Percentiles rank a stretch among this genome's conserved stretches.
phyloP scores from a whole-genome alignment of 2,888 invertebrate genomes.

The Ochropleura plecta region DNA sequence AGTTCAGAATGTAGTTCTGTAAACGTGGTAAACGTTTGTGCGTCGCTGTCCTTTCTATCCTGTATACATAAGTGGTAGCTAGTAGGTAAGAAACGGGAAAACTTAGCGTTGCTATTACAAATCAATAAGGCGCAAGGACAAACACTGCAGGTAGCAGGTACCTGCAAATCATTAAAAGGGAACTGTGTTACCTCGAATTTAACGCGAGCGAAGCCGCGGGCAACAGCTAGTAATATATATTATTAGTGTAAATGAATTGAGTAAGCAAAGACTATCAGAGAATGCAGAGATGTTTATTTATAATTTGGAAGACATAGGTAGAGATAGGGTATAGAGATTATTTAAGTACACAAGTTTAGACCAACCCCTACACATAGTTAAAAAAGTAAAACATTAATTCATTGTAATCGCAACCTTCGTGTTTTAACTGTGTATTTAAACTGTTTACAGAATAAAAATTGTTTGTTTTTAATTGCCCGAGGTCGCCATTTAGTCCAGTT shows the following conservation, averaged over 20 bases:
- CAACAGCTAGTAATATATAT: no score
- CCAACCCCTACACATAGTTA: neutral
- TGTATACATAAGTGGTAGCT: neutral
- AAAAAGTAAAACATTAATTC: neutral
- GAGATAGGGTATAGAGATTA: neutral
- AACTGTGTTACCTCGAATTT: no score
- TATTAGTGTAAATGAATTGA: no score
- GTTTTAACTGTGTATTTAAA: slow-evolving; percentile 10
- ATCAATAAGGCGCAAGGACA: no score
- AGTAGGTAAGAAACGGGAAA: neutral
- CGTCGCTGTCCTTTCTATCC: no score
- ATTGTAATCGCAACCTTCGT: slow-evolving; percentile 10
- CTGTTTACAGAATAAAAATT: slow-evolving; percentile 29
- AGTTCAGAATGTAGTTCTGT: no score
- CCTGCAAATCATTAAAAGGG: no score
- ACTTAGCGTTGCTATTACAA: no score
- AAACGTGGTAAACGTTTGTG: no score
- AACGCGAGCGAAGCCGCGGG: no score
- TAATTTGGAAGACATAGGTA: neutral
- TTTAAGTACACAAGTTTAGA: neutral
- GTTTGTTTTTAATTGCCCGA: slow-evolving; percentile 30
- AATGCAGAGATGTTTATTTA: neutral
- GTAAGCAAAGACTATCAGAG: no score
- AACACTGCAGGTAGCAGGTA: no score
- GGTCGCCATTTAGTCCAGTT: slow-evolving; percentile 40